A percentile compares a stretch with the other conserved stretches of the same genome.
These are phyloP conservation scores for Lacerta agilis DNA, from an alignment of 2,797 vertebrate genomes.

Conservation along the genomic window DNA sequence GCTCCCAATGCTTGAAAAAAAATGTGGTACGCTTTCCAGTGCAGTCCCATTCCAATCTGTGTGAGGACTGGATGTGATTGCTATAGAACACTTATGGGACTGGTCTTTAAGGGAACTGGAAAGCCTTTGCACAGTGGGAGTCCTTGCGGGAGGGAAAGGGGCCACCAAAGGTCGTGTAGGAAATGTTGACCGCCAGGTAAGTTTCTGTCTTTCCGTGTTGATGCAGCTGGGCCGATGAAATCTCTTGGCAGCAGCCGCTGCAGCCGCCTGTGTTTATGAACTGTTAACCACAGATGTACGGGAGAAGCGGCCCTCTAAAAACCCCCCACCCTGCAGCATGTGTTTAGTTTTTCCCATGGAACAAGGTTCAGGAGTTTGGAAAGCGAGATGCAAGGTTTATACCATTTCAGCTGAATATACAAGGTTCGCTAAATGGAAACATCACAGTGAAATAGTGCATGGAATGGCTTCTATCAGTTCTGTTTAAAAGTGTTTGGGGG, in stretches of 20 bases:
- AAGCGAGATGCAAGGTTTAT: slow-evolving; percentile 21
- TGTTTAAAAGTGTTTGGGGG: background rate
- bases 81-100: background rate
- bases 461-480: slow-evolving; percentile 13
- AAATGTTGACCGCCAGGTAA: slow-evolving; percentile 47
- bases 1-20: too few relatives aligned
- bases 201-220: slow-evolving; percentile 42
- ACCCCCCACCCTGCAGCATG: slow-evolving; percentile 36
- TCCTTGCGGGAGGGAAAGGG: slow-evolving; percentile 40
- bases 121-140: slow-evolving; percentile 18
- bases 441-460: slow-evolving; percentile 13
- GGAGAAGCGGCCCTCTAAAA: slow-evolving; percentile 49
- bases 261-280: slow-evolving; percentile 57
- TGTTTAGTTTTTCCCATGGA: slow-evolving; percentile 64
- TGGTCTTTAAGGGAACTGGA: background rate
- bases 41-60: background rate
- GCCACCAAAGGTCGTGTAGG: slow-evolving; percentile 26
- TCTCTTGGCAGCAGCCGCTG: slow-evolving; percentile 53
- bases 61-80: background rate
- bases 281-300: slow-evolving; percentile 37
- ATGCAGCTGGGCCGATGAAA: slow-evolving; percentile 60
- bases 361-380: slow-evolving; percentile 46
- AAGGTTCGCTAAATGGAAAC: slow-evolving; percentile 39
- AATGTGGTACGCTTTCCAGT: background rate
- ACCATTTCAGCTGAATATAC: slow-evolving; percentile 31